phyloP scores from a whole-genome alignment of 2,113 vertebrate genomes.

The Rhineura floridana region DNA sequence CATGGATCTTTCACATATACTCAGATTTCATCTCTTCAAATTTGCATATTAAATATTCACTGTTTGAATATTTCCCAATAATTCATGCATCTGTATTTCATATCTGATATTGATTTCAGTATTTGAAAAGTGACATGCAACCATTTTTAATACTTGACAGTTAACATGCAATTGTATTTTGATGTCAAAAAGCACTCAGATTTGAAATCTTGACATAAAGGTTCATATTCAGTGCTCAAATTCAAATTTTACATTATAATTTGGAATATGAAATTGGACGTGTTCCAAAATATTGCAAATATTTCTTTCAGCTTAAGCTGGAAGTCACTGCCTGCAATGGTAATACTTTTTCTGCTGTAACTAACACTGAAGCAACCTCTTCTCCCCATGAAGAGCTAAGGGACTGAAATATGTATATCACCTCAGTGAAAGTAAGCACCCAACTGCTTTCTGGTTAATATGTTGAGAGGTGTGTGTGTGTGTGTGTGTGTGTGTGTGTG shows the following conservation, averaged over 20 bases:
- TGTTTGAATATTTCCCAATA: background rate
- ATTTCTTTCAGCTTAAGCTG: background rate
- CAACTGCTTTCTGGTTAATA: slow-evolving; percentile 47
- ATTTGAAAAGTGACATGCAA: background rate
- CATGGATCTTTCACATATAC: background rate
- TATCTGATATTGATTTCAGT: background rate
- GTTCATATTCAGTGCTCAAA: background rate
- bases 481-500: too few species aligned
- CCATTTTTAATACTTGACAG: background rate
- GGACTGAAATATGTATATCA: background rate
- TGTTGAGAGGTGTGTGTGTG: too few species aligned
- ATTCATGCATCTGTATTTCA: background rate
- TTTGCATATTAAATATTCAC: background rate
- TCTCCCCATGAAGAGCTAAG: background rate
- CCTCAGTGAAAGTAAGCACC: background rate
- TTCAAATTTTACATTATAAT: background rate
- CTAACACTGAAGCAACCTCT: background rate
- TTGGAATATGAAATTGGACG: background rate
- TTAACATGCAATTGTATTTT: background rate
- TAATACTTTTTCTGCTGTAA: background rate
- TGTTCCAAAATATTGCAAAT: background rate
- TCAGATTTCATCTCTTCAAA: background rate
- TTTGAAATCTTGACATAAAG: background rate
- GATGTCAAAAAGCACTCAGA: background rate
- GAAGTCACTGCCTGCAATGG: too few species aligned